Conservation (phyloP, 2,888 invertebrate genomes). For the Phasia obesa region DNA sequence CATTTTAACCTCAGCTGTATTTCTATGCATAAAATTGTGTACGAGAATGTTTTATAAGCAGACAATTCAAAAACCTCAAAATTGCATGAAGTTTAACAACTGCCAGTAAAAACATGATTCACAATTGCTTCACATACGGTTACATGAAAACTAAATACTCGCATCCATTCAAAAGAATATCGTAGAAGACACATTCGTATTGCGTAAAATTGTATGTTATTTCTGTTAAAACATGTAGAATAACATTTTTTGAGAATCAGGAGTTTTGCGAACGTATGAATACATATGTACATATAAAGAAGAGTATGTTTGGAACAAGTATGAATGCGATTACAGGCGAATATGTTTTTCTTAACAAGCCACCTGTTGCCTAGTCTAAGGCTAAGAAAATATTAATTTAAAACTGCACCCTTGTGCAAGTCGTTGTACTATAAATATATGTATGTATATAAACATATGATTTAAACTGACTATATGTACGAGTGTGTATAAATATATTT, state of each 20-base stretch:
- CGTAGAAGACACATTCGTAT: not conserved
- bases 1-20: not conserved
- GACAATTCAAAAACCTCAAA: constrained; percentile 57
- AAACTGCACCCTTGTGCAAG: constrained; percentile 1
- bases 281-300: too few species aligned
- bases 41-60: constrained; percentile 25
- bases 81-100: constrained; percentile 49
- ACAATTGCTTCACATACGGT: constrained; percentile 33
- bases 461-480: not conserved
- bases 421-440: not conserved
- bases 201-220: constrained; percentile 13
- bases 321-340: not conserved
- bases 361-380: constrained; percentile 54
- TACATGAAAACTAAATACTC: not conserved
- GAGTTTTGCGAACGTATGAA: not conserved
- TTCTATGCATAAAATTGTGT: not conserved
- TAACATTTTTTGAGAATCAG: not conserved
- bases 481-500: not conserved
- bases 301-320: too few species aligned
- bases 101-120: constrained; percentile 44
- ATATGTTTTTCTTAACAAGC: constrained; percentile 32
- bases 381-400: constrained; percentile 36
- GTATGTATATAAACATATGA: not conserved
- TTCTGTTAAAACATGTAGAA: constrained; percentile 8
- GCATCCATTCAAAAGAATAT: not conserved